phyloP scores from a whole-genome alignment of 2,113 vertebrate genomes.

The Ranitomeya imitator region DNA sequence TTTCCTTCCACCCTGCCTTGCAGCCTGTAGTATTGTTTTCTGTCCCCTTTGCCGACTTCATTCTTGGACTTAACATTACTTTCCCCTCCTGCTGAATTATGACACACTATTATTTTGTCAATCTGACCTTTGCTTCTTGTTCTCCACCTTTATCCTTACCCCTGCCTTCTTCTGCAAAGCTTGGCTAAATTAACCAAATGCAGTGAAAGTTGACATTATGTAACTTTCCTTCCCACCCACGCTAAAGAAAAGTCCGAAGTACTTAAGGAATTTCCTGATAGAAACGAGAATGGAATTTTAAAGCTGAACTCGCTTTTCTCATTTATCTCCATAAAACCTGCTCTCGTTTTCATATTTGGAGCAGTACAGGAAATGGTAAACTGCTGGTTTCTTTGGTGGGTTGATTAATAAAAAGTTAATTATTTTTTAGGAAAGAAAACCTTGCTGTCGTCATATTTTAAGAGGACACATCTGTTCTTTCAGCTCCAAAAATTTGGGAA shows the following conservation, averaged over 20 bases:
- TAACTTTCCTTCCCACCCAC: slow-evolving; percentile 13
- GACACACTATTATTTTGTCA: background rate
- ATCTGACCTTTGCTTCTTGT: background rate
- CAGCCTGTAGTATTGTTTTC: background rate
- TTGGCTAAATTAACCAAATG: background rate
- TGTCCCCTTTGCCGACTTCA: background rate
- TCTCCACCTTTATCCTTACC: background rate
- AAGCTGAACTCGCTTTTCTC: background rate
- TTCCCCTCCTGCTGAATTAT: background rate
- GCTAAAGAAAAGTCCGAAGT: slow-evolving; percentile 1
- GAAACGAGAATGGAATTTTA: slow-evolving; percentile 3
- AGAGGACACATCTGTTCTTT: slow-evolving; percentile 79
- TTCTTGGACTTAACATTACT: background rate
- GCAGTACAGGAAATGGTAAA: background rate
- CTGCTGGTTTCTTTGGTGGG: background rate
- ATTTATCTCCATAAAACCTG: slow-evolving; percentile 14
- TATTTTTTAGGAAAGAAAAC: slow-evolving; percentile 41
- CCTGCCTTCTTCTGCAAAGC: background rate
- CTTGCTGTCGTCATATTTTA: slow-evolving; percentile 64
- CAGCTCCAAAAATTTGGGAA: slow-evolving; percentile 70
- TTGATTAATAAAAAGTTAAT: slow-evolving; percentile 41
- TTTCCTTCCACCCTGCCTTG: slow-evolving; percentile 7
- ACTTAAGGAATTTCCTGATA: slow-evolving; percentile 9
- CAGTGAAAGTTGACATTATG: background rate
- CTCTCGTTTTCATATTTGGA: background rate